Base-by-base conservation (phyloP, 2,797 vertebrate genomes). In the Tragopan temminckii region DNA sequence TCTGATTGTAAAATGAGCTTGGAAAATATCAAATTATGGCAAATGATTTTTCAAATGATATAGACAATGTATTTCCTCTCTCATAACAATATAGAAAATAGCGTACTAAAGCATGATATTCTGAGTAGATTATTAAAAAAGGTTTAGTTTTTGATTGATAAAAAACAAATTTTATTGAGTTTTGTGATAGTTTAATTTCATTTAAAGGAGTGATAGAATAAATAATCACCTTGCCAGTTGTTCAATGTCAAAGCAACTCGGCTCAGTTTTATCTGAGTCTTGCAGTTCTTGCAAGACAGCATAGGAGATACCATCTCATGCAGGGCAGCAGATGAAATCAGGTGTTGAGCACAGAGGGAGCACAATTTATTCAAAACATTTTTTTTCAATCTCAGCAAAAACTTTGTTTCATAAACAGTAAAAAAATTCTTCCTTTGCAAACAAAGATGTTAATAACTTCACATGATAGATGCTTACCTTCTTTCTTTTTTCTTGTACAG, bases 351-450 rank as follows among this genome's bases (percentile, higher is more conserved):
- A 91, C 93, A 95, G 80, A 95, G 94, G 97, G 96, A 97, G 81
- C 11, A 96, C 97, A 97, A 96, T 97, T 96, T 97, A 92, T 95
- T 95, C 55, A 64, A 90, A 97, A 88, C 42, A 53, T 88, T 96
- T 98, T 96, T 97, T 97, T 97, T 97, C 96, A 48, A 59, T 82
- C 96, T 98, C 98, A 98, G 98, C 97, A 97, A 98, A 98, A 99
- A 97, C 77, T 96, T 97, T 97, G 89, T 97, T 98, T 97, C 89
- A 77, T 95, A 96, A 97, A 97, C 64, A 94, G 89, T 95, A 96
- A 79, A 91, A 95, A 93, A 83, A 33, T 16, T 63, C 40, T 72
- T 85, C 61, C 48, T 90, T 85, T 94, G 90, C 91, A 97, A 96
- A 96, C 72, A 80, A 97, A 92, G 62, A 48, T 95, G 83, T 95